A percentile compares a stretch with the other conserved stretches of the same genome.
Evolutionary conservation across 2,888 invertebrate genomes (phyloP).

Genomic region (Meiosimyza decipiens): DNA sequence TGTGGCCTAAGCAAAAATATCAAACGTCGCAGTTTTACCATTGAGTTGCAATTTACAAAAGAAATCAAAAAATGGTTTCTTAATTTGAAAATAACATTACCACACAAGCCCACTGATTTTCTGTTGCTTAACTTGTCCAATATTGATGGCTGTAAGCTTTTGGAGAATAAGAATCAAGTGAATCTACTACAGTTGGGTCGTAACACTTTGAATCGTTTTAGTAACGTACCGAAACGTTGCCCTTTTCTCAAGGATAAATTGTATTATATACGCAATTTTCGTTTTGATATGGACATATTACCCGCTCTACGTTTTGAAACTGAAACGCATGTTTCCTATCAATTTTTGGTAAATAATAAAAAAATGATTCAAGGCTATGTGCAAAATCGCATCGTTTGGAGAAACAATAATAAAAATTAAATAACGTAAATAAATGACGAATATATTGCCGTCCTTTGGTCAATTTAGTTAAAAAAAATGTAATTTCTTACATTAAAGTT

Average conservation of each 20-base stretch:
- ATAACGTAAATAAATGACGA: too few relatives aligned
- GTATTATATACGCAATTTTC: constrained; percentile 46
- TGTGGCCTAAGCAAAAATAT: constrained; percentile 44
- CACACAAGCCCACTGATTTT: constrained; percentile 35
- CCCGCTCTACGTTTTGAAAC: constrained; percentile 45
- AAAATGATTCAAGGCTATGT: neutral
- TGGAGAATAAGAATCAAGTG: constrained; percentile 46
- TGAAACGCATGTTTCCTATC: too few relatives aligned
- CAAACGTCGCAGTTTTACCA: constrained; percentile 42
- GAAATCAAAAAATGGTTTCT: constrained; percentile 25
- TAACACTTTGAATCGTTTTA: constrained; percentile 39
- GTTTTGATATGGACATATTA: constrained; percentile 42
- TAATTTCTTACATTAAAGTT: too few relatives aligned
- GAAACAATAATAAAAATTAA: too few relatives aligned
- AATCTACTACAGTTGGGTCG: constrained; percentile 43
- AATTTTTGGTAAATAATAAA: too few relatives aligned
- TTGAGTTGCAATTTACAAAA: constrained; percentile 42
- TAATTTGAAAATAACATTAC: constrained; percentile 40
- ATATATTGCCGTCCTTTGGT: too few relatives aligned
- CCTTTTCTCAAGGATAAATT: constrained; percentile 41
- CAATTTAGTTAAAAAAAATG: too few relatives aligned
- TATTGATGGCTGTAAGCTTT: constrained; percentile 46
- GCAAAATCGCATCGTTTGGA: too few relatives aligned
- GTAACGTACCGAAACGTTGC: constrained; percentile 42
- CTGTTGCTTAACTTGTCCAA: constrained; percentile 41